Evolutionary conservation across 2,888 invertebrate species (phyloP), one percentile per base, ranked within the genome.

Genomic region (Bombyx huttoni): DNA sequence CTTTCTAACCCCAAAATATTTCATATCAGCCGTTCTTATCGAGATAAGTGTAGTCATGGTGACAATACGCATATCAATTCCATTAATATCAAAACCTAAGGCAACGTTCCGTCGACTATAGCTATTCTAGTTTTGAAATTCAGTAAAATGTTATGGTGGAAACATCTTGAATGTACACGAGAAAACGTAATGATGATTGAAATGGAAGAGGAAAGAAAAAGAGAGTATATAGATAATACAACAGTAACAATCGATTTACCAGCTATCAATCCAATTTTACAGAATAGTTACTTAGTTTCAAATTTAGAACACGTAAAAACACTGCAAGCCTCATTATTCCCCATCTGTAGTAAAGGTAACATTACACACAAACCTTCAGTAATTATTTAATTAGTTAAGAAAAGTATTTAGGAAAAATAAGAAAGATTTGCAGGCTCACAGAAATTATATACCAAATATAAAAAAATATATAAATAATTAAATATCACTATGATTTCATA

Each of bases 251-350:
- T 88, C 9, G 68, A 78, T 13, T 68, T 84, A 34, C 84, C 84
- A 13, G 70, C 73, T 24, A 79, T 79, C 62, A 77, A 82, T 59
- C 81, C 81, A 49, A 73, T 82, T 54, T 65, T 84, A 55, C 78
- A 81, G 65, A 82, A 86, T 58, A 79, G 82, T 68, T 67, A 84
- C 51, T 71, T 86, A 56, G 73, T 85, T 65, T 75, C 84, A 45
- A 83, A 82, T 67, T 60, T 86, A 70, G 83, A 89, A 60, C 89
- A 86, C 75, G 92, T 93, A 46, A 91, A 90, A 75, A 89, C 91
- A 54, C 84, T 93, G 54, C 93, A 93, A 75, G 91, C 92, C 49
- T 87, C 90, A 51, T 78, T 93, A 53, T 93, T 93, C 75, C 93
- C 93, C 49, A 87, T 89, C 65, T 89, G 81, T 63, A 81, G 76